Evolutionary conservation across 2,888 invertebrate genomes (phyloP).

Genomic region (Lepidonotus clava): DNA sequence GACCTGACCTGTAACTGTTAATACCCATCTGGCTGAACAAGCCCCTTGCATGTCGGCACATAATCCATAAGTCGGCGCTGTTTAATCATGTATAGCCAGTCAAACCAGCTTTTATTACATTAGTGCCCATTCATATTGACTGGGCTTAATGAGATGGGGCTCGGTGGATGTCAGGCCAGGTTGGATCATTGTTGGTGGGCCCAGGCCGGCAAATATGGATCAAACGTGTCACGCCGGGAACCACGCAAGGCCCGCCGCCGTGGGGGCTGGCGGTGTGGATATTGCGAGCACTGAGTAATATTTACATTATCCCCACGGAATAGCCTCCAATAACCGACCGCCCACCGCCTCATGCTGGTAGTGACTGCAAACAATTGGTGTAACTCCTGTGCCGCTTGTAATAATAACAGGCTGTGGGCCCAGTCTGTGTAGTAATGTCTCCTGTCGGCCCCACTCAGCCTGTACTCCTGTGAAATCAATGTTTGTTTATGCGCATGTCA

Average conservation of each 20-base stretch:
- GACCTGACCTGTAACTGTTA: conserved; percentile 1
- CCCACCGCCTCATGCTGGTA: background rate
- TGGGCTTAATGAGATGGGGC: conserved; percentile 10
- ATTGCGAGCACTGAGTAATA: background rate
- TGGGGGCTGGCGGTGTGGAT: background rate
- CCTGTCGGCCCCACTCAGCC: too few relatives aligned
- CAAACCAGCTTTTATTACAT: conserved; percentile 32
- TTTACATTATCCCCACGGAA: background rate
- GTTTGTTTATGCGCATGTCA: too few relatives aligned
- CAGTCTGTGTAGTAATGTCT: too few relatives aligned
- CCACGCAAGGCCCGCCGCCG: background rate
- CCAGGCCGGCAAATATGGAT: conserved; percentile 8
- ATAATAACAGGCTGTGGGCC: too few relatives aligned
- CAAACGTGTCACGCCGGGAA: background rate
- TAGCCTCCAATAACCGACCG: background rate
- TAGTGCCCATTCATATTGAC: conserved; percentile 35
- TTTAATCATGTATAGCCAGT: conserved; percentile 40
- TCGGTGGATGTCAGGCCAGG: background rate
- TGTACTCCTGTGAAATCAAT: too few relatives aligned
- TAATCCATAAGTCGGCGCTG: conserved; percentile 26
- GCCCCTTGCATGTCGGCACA: conserved; percentile 27
- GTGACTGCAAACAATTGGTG: conserved; percentile 1
- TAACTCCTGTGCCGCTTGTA: background rate
- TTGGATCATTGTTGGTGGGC: background rate
- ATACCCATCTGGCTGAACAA: background rate